phyloP scores from a whole-genome alignment of 2,797 vertebrate genomes.

The Microcaecilia unicolor region DNA sequence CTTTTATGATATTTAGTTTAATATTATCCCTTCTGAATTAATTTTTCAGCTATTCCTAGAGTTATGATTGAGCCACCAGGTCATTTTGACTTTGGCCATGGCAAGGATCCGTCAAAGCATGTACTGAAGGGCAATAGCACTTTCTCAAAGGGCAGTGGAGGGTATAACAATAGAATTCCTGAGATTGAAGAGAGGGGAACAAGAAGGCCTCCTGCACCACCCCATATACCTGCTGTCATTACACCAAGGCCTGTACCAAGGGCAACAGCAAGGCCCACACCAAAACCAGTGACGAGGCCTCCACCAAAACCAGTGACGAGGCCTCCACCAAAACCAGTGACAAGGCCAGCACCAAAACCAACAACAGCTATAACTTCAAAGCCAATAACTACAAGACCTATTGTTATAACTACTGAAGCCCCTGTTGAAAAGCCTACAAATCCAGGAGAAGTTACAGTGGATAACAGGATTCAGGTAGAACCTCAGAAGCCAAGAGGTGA shows the following conservation, averaged over 20 bases:
- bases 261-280: constrained; percentile 2
- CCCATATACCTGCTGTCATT: constrained; percentile 20
- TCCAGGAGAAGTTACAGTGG: constrained; percentile 42
- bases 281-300: constrained; percentile 10
- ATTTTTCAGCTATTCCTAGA: constrained; percentile 63
- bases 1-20: too few species aligned
- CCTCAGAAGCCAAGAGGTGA: constrained; percentile 88
- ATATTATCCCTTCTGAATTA: too few species aligned
- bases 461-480: constrained; percentile 81
- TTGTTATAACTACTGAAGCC: constrained; percentile 22
- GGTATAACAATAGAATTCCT: constrained; percentile 59
- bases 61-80: constrained; percentile 67
- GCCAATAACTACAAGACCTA: constrained; percentile 34
- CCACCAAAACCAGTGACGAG: constrained; percentile 15
- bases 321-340: constrained; percentile 10
- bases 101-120: constrained; percentile 9
- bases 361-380: constrained; percentile 9
- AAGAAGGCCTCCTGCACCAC: constrained; percentile 51
- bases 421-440: constrained; percentile 27
- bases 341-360: constrained; percentile 1
- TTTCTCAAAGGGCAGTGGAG: constrained; percentile 46
- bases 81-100: constrained; percentile 31
- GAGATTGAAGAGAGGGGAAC: constrained; percentile 44
- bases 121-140: constrained; percentile 21
- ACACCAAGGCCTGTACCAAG: constrained; percentile 30